Conservation (phyloP, 2,888 invertebrate species). For the Pheosia gnoma region DNA sequence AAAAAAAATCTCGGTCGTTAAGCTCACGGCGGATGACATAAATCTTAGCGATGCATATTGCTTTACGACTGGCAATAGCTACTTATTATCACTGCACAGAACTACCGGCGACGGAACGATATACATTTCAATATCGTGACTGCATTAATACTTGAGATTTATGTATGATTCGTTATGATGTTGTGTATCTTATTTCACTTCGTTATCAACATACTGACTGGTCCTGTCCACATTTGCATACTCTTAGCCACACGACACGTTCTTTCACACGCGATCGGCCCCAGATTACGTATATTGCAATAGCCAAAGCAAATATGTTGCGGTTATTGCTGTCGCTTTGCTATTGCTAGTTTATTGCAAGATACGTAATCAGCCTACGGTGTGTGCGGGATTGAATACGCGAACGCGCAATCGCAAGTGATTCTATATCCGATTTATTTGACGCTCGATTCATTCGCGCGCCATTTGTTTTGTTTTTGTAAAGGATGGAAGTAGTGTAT, state of each 20-base stretch:
- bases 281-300: no score
- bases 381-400: no score
- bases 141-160: slow-evolving; percentile 29
- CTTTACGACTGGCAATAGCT: slow-evolving; percentile 39
- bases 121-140: slow-evolving; percentile 34
- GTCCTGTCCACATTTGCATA: not conserved
- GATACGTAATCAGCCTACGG: no score
- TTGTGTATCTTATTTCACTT: slow-evolving; percentile 11
- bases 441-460: no score
- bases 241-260: not conserved
- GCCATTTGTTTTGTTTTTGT: no score
- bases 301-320: no score
- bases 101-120: slow-evolving; percentile 29
- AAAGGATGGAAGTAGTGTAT: no score
- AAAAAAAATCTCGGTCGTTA: slow-evolving; percentile 41
- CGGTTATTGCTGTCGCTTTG: no score
- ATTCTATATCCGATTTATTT: no score
- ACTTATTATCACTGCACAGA: slow-evolving; percentile 33
- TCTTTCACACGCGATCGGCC: no score
- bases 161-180: slow-evolving; percentile 19
- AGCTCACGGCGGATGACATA: slow-evolving; percentile 57
- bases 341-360: no score
- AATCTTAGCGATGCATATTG: slow-evolving; percentile 53
- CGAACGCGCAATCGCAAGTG: no score
- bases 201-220: slow-evolving; percentile 19